These are phyloP conservation scores for Forpus xanthops DNA, from an alignment of 2,797 vertebrate genomes.

Conservation along the genomic window DNA sequence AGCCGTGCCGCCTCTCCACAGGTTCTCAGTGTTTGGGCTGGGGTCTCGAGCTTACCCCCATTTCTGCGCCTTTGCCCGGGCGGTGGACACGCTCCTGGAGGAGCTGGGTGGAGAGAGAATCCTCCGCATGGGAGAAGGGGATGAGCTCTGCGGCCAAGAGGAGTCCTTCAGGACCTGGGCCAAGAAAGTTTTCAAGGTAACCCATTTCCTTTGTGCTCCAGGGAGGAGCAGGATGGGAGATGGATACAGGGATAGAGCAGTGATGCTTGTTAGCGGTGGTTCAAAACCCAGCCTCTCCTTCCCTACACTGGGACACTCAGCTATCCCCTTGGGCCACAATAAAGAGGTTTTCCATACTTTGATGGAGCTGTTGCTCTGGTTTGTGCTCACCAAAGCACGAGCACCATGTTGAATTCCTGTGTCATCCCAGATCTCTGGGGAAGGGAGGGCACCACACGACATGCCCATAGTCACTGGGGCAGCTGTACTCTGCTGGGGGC, in stretches of 20 bases:
- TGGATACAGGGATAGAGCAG: neutral
- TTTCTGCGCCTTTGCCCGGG: constrained; percentile 98
- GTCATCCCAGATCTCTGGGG: fast-evolving
- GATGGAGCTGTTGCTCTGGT: fast-evolving
- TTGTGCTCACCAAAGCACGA: neutral
- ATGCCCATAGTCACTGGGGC: fast-evolving
- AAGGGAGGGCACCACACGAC: fast-evolving
- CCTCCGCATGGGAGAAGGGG: constrained; percentile 97
- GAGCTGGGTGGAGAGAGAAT: constrained; percentile 98
- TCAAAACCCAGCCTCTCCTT: neutral
- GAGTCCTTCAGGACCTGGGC: constrained; percentile 99
- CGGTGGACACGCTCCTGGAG: constrained; percentile 95
- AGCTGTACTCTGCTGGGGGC: fast-evolving
- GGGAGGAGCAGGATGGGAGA: neutral
- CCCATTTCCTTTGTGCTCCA: neutral
- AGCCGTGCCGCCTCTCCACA: constrained; percentile 19
- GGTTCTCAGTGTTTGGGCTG: constrained; percentile 97
- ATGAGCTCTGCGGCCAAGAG: constrained; percentile 97
- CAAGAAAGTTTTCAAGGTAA: constrained; percentile 99
- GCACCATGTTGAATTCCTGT: fast-evolving
- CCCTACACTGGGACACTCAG: fast-evolving
- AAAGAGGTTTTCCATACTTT: neutral
- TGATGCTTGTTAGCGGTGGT: neutral
- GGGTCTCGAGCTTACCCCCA: constrained; percentile 97
- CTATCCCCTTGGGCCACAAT: neutral